Conservation (phyloP, 1,140 invertebrate genomes). For the Leptopilina clavipes region DNA sequence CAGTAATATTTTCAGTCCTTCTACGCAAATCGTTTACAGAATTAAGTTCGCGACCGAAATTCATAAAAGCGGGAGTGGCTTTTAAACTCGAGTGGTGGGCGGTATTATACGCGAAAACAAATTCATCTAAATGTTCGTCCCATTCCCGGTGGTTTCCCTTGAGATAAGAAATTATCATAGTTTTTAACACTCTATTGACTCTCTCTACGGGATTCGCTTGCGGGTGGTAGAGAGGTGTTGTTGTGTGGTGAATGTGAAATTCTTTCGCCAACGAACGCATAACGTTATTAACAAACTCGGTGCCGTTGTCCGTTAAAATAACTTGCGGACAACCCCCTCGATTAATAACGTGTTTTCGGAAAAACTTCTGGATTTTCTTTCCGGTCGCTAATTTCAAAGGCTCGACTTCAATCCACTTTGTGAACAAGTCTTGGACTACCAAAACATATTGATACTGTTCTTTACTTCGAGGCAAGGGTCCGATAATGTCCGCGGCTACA, state of each 20-base stretch:
- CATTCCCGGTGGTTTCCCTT: neutral
- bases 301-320: neutral
- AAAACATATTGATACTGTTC: neutral
- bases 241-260: no score
- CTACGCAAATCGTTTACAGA: neutral
- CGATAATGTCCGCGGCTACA: constrained; percentile 57
- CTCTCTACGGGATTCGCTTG: no score
- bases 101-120: neutral
- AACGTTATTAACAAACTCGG: neutral
- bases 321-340: no score
- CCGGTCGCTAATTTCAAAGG: neutral
- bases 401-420: no score
- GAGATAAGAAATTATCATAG: neutral
- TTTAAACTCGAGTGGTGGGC: neutral
- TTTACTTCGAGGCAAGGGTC: constrained; percentile 55
- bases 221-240: no score
- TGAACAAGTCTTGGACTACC: neutral
- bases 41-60: neutral
- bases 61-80: neutral
- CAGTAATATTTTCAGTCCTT: neutral
- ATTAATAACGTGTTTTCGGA: neutral
- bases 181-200: no score
- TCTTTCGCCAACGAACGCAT: neutral
- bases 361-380: neutral
- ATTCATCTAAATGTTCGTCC: neutral